phyloP scores from a whole-genome alignment of 1,140 invertebrate genomes.

The Hycleus cichorii region DNA sequence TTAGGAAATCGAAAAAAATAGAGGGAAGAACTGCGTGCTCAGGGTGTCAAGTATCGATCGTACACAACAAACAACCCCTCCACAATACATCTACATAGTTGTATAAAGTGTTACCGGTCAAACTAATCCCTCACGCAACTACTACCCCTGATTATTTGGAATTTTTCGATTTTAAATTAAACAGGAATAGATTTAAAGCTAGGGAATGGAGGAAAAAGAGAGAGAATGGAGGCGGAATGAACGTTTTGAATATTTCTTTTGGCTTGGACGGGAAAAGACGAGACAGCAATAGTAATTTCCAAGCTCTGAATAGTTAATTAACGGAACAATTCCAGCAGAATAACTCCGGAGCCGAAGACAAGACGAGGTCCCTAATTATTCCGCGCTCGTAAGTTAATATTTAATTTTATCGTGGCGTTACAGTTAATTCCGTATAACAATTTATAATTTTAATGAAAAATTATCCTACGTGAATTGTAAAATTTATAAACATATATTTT shows the following conservation, averaged over 20 bases:
- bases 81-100: background rate
- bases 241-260: no score
- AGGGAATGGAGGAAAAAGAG: no score
- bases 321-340: conserved; percentile 34
- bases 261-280: background rate
- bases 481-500: no score
- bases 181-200: no score
- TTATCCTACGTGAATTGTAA: conserved; percentile 23
- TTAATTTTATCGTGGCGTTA: conserved; percentile 36
- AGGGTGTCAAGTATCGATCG: conserved; percentile 22
- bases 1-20: no score
- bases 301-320: conserved; percentile 36
- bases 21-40: conserved; percentile 1
- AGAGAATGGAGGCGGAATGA: no score
- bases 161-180: no score
- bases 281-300: conserved; percentile 15
- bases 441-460: conserved; percentile 38
- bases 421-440: conserved; percentile 36
- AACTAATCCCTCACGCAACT: conserved; percentile 17
- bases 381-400: conserved; percentile 39
- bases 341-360: conserved; percentile 32
- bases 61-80: background rate
- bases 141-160: no score
- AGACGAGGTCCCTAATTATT: conserved; percentile 37
- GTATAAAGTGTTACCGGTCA: conserved; percentile 20